Evolutionary conservation across 2,113 vertebrate genomes (phyloP).

Genomic region (Aldabrachelys gigantea): DNA sequence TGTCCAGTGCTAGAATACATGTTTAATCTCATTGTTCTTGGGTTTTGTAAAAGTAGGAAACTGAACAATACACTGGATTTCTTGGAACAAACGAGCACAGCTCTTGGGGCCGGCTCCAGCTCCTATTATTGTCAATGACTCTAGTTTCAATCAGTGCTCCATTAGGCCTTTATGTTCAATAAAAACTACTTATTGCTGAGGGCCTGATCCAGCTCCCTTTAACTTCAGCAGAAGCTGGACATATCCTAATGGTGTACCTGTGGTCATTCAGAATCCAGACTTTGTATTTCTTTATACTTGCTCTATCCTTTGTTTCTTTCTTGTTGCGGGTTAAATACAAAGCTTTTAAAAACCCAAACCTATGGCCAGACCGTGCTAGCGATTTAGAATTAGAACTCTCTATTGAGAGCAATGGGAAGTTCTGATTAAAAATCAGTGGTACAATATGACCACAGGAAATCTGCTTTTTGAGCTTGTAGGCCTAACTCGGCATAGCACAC

Average conservation of each 20-base stretch:
- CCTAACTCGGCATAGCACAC: not conserved
- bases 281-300: slow-evolving; percentile 73
- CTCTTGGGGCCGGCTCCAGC: not conserved
- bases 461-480: not conserved
- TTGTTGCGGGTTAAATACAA: slow-evolving; percentile 61
- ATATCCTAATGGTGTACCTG: not conserved
- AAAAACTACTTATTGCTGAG: not conserved
- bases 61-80: not conserved
- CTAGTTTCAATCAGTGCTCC: not conserved
- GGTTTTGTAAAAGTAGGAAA: not conserved
- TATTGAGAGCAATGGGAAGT: slow-evolving; percentile 38
- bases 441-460: slow-evolving; percentile 32
- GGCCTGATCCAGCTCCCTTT: not conserved
- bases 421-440: slow-evolving; percentile 48
- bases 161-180: not conserved
- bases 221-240: slow-evolving; percentile 35
- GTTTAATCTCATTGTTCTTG: not conserved
- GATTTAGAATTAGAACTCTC: slow-evolving; percentile 6
- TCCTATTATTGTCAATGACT: not conserved
- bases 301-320: slow-evolving; percentile 59
- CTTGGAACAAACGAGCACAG: not conserved
- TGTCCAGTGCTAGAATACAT: not conserved
- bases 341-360: slow-evolving; percentile 49
- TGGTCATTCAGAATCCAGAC: slow-evolving; percentile 5
- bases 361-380: slow-evolving; percentile 19